Evolutionary conservation across 2,888 invertebrate species (phyloP).

Genomic region (Venustoraphidia nigricollis): DNA sequence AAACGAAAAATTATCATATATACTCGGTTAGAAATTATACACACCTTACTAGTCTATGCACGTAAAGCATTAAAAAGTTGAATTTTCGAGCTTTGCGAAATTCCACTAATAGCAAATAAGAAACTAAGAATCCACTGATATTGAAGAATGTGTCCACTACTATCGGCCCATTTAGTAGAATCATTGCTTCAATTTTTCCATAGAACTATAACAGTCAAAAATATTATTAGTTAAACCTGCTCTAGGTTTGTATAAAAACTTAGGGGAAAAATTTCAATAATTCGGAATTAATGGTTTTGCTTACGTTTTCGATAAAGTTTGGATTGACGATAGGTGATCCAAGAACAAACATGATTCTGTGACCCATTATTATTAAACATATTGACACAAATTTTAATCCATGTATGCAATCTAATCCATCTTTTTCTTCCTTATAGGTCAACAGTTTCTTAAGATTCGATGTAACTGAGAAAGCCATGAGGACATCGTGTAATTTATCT

Average conservation of each 20-base stretch:
- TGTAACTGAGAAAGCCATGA: conserved; percentile 18
- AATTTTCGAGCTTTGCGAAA: conserved; percentile 41
- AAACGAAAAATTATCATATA: not conserved
- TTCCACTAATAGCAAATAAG: conserved; percentile 45
- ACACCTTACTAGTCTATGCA: conserved; percentile 50
- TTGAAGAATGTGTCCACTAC: conserved; percentile 54
- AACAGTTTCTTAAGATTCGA: conserved; percentile 18
- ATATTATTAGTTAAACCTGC: not conserved
- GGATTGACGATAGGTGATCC: conserved; percentile 20
- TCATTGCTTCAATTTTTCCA: conserved; percentile 19
- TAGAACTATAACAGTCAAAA: conserved; percentile 11
- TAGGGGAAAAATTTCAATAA: not conserved
- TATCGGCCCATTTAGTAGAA: conserved; percentile 47
- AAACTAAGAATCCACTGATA: conserved; percentile 51
- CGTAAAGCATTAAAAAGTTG: conserved; percentile 40
- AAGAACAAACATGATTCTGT: conserved; percentile 20
- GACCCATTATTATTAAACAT: conserved; percentile 20
- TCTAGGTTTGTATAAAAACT: too few species aligned
- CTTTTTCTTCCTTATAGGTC: conserved; percentile 12
- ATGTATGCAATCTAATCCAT: conserved; percentile 19
- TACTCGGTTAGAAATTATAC: conserved; percentile 3
- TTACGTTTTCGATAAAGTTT: conserved; percentile 19
- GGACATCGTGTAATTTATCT: conserved; percentile 15
- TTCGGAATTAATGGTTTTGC: conserved; percentile 3
- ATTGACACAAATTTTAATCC: conserved; percentile 21